Percentiles rank a stretch among this genome's conserved stretches.
Conservation (phyloP, 2,113 vertebrate genomes). For the Scomber colias region DNA sequence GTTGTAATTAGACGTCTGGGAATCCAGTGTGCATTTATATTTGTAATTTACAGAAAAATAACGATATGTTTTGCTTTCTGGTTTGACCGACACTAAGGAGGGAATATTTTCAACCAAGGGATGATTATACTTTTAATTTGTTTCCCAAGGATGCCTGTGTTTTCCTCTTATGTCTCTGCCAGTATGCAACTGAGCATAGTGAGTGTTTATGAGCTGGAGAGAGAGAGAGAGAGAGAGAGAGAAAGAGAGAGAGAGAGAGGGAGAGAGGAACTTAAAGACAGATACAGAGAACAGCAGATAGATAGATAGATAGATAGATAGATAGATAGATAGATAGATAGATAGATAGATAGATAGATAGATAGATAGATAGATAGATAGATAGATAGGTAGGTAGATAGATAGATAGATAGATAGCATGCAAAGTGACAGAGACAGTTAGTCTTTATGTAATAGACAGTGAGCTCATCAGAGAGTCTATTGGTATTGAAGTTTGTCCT, state of each 20-base stretch:
- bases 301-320: background rate
- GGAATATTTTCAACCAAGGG: conserved; percentile 39
- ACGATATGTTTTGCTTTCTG: conserved; percentile 60
- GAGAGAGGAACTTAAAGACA: background rate
- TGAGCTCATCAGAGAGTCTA: conserved; percentile 56
- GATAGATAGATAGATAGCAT: background rate
- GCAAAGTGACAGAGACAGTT: conserved; percentile 5
- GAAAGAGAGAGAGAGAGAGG: too few relatives aligned
- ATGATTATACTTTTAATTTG: conserved; percentile 58
- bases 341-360: conserved; percentile 5
- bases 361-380: conserved; percentile 14
- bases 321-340: background rate
- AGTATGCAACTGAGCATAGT: conserved; percentile 23
- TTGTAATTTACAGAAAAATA: conserved; percentile 66
- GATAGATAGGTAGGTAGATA: background rate
- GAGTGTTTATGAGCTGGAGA: conserved; percentile 18
- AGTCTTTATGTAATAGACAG: conserved; percentile 40
- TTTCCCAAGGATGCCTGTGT: conserved; percentile 53
- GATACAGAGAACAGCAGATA: background rate
- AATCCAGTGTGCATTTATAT: conserved; percentile 51
- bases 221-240: background rate
- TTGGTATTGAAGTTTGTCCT: conserved; percentile 42
- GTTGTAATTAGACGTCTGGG: conserved; percentile 74
- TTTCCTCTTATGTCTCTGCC: conserved; percentile 32
- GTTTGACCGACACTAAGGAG: conserved; percentile 41